Conservation (phyloP, 2,113 vertebrate species). For the Electrona antarctica region DNA sequence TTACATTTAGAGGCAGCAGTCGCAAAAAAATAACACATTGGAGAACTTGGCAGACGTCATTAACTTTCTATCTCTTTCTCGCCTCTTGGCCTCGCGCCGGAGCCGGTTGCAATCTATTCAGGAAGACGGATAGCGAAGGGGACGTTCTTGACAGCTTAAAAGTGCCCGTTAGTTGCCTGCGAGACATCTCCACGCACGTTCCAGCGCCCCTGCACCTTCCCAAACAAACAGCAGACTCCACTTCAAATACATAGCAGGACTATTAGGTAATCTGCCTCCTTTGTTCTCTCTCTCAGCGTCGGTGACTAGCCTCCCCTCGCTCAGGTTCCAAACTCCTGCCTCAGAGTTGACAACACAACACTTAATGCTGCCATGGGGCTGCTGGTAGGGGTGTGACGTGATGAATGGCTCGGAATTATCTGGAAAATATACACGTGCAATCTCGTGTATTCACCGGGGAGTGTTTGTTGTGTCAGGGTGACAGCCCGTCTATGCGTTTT, state of each 20-base stretch:
- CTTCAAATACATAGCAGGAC: conserved; percentile 89
- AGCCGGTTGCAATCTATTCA: conserved; percentile 45
- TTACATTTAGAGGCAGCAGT: conserved; percentile 42
- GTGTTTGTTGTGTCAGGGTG: conserved; percentile 49
- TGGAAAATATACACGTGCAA: conserved; percentile 28
- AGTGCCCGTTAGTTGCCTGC: conserved; percentile 76
- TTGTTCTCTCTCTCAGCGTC: conserved; percentile 86
- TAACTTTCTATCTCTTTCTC: conserved; percentile 38
- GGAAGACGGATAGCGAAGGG: conserved; percentile 54
- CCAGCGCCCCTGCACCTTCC: conserved; percentile 75
- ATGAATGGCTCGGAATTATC: conserved; percentile 42
- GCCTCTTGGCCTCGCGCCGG: conserved; percentile 30
- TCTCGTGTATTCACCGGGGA: conserved; percentile 24
- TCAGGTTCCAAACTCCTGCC: conserved; percentile 68
- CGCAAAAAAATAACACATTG: conserved; percentile 17
- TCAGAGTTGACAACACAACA: conserved; percentile 62
- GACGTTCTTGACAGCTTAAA: conserved; percentile 78
- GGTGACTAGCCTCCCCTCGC: conserved; percentile 83
- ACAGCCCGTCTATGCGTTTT: conserved; percentile 2
- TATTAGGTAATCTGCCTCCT: conserved; percentile 88
- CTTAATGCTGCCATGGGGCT: conserved; percentile 47
- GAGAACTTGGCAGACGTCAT: conserved; percentile 41
- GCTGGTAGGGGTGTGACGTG: conserved; percentile 16
- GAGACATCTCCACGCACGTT: conserved; percentile 81
- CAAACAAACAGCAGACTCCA: conserved; percentile 86